Evolutionary conservation across 2,797 vertebrate species (phyloP), one percentile per base, ranked within the genome.

Genomic region (Danio aesculapii): DNA sequence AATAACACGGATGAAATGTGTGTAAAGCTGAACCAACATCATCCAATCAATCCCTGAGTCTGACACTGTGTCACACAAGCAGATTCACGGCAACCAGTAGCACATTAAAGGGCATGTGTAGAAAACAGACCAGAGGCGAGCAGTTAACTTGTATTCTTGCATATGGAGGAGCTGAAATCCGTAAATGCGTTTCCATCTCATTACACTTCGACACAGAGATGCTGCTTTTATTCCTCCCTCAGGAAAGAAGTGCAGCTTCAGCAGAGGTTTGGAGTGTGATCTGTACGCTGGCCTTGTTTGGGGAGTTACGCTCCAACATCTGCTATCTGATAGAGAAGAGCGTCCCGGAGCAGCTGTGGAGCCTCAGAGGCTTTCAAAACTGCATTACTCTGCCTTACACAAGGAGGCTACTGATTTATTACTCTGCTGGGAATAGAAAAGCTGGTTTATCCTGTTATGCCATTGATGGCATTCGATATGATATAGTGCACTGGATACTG

Each of bases 101-200:
- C 21, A 39, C 58, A 69, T 77, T 72, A 69, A 62, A 84, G 4
- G 63, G 47, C 44, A 53, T 61, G 43, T 44, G 8, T 52, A n/a
- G 41, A 62, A 70, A 73, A 49, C 58, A 63, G 30, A 55, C 21
- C 11, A 70, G 75, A 64, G 47, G 47, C 17, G 4, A 10, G 41
- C 49, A 14, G 39, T 77, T 78, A 62, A 53, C 79, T 61, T 67
- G 47, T 17, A 39, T 71, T 70, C 67, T 75, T 79, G 71, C 81
- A 77, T 83, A 76, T 80, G 5, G 59, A 68, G 61, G 6, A 62
- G 47, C 79, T 72, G 9, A 11, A 79, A 73, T 78, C 50, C 66
- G 82, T 84, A 85, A 79, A 91, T 86, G 87, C 76, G 82, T 83
- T 81, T 83, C 86, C 76, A 81, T 89, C 86, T 88, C 86, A 87